Evolutionary conservation across 30 jellyfish, hydroid and myxozoan genomes (phyloP).

Genomic region (Turritopsis dohrnii): DNA sequence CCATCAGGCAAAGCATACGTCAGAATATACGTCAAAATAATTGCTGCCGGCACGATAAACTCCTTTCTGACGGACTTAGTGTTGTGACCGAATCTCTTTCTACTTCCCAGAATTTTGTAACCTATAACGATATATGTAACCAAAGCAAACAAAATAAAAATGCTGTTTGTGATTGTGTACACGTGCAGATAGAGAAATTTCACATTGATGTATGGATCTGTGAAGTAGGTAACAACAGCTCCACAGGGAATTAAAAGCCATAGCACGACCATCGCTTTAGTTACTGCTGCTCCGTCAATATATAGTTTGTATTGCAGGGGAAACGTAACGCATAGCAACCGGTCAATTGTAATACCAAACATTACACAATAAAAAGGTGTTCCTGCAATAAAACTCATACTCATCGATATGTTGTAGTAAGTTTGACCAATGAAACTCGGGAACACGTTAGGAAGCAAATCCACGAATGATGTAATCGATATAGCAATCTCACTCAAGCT

Average conservation of each 20-base stretch:
- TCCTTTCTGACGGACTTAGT: background rate
- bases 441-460: background rate
- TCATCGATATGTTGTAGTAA: background rate
- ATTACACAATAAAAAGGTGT: background rate
- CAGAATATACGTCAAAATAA: background rate
- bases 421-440: background rate
- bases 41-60: background rate
- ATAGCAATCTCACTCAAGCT: background rate
- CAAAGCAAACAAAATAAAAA: background rate
- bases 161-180: background rate
- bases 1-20: background rate
- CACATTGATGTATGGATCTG: background rate
- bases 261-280: background rate
- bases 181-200: background rate
- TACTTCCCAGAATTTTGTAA: background rate
- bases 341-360: background rate
- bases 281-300: background rate
- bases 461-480: background rate
- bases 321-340: background rate
- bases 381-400: background rate
- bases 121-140: background rate
- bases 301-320: background rate
- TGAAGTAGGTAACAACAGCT: background rate
- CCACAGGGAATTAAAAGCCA: background rate
- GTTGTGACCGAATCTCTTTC: background rate